phyloP scores from a whole-genome alignment of 2,113 vertebrate genomes.

The Odocoileus hemionus region DNA sequence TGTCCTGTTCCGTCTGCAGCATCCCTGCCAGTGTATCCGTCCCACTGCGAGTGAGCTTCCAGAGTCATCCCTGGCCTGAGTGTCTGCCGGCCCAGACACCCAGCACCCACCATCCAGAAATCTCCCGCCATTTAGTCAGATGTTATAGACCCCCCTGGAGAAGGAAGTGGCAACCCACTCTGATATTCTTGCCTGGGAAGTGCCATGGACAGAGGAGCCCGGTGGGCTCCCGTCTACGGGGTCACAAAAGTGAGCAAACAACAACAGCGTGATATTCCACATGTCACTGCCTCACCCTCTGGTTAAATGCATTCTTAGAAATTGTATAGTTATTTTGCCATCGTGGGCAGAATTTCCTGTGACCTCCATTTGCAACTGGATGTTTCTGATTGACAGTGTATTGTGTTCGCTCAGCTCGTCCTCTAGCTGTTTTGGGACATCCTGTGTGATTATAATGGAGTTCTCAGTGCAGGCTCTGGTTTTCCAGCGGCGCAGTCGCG shows the following conservation, averaged over 20 bases:
- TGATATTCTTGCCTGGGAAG: not conserved
- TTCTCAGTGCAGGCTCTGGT: not conserved
- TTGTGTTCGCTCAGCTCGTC: too few species aligned
- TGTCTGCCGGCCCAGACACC: not conserved
- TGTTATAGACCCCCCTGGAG: not conserved
- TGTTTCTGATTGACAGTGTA: not conserved
- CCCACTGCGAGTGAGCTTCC: rapidly evolving
- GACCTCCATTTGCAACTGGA: not conserved
- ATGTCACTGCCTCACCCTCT: rapidly evolving
- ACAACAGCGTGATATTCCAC: rapidly evolving
- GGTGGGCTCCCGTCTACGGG: not conserved
- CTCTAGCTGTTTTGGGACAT: rapidly evolving
- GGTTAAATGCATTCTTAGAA: rapidly evolving
- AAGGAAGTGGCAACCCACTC: not conserved
- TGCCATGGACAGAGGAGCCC: not conserved
- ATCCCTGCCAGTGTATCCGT: rapidly evolving
- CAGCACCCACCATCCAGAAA: not conserved
- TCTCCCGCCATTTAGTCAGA: rapidly evolving
- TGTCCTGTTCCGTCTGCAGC: rapidly evolving
- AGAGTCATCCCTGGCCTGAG: rapidly evolving
- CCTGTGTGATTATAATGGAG: rapidly evolving
- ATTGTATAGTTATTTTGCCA: rapidly evolving
- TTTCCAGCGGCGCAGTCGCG: rapidly evolving
- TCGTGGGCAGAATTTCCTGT: not conserved
- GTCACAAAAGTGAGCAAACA: not conserved